Percentiles rank a stretch among this genome's conserved stretches.
Evolutionary conservation across 2,797 vertebrate species (phyloP).

Genomic region (Eutrigla gurnardus): DNA sequence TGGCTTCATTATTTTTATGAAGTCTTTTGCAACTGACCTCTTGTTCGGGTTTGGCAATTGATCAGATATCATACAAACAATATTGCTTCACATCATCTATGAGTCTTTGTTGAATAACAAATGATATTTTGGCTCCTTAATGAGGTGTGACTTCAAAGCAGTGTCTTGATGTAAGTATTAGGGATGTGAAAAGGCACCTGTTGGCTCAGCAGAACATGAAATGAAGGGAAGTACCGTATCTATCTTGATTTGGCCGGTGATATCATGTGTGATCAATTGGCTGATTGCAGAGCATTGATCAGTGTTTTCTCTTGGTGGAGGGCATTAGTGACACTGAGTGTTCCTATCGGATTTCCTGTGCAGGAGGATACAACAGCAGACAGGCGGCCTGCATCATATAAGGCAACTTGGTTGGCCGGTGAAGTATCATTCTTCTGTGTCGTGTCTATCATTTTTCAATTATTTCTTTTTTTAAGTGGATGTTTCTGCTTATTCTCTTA

Average conservation of each 20-base stretch:
- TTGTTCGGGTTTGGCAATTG: conserved; percentile 33
- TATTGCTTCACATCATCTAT: conserved; percentile 6
- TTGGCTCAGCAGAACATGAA: conserved; percentile 35
- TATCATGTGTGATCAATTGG: conserved; percentile 70
- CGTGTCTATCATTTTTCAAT: conserved; percentile 5
- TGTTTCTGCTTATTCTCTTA: conserved; percentile 28
- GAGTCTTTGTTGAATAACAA: conserved; percentile 18
- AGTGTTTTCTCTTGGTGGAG: conserved; percentile 55
- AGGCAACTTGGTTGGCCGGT: conserved; percentile 44
- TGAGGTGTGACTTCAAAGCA: conserved; percentile 3
- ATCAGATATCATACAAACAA: conserved; percentile 21
- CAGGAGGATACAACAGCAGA: conserved; percentile 52
- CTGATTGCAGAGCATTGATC: conserved; percentile 75
- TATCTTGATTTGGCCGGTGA: conserved; percentile 67
- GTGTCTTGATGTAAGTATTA: conserved; percentile 29
- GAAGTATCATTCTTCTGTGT: conserved; percentile 12
- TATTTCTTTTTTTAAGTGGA: not conserved
- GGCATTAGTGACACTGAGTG: conserved; percentile 56
- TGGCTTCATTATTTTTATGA: conserved; percentile 62
- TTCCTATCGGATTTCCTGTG: conserved; percentile 64
- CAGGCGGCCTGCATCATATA: conserved; percentile 46
- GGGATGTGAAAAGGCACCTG: conserved; percentile 36
- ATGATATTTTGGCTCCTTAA: conserved; percentile 1
- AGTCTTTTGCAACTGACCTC: conserved; percentile 33
- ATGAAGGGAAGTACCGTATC: conserved; percentile 52